phyloP scores from a whole-genome alignment of 2,888 invertebrate genomes.

The Nomada flava region DNA sequence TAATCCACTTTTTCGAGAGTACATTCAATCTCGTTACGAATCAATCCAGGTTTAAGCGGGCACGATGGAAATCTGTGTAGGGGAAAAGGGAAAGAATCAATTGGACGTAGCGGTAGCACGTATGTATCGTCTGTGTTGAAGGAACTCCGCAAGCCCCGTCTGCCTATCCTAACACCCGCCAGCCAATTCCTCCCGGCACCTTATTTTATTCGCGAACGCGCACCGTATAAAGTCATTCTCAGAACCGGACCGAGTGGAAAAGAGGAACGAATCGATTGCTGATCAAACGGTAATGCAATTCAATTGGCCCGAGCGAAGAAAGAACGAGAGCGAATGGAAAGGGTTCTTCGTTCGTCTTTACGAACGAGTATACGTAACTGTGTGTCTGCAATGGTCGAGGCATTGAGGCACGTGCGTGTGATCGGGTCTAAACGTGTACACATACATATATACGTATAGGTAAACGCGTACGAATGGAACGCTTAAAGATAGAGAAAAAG shows the following conservation, averaged over 20 bases:
- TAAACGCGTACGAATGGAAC: slow-evolving; percentile 39
- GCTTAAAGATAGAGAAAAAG: slow-evolving; percentile 41
- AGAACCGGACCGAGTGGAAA: slow-evolving; percentile 62
- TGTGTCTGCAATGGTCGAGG: slow-evolving; percentile 23
- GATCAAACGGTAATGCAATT: slow-evolving; percentile 77
- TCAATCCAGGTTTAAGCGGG: slow-evolving; percentile 19
- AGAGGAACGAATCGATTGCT: slow-evolving; percentile 69
- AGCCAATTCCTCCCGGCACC: slow-evolving; percentile 63
- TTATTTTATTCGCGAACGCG: slow-evolving; percentile 68
- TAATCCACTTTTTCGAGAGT: not conserved
- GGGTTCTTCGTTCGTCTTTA: slow-evolving; percentile 16
- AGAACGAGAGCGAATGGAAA: slow-evolving; percentile 43
- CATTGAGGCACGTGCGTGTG: slow-evolving; percentile 39
- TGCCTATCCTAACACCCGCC: slow-evolving; percentile 52
- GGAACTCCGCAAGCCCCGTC: slow-evolving; percentile 50
- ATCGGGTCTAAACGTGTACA: slow-evolving; percentile 28
- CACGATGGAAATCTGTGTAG: slow-evolving; percentile 20
- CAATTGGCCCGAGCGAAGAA: slow-evolving; percentile 67
- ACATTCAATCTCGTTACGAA: slow-evolving; percentile 15
- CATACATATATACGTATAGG: not conserved
- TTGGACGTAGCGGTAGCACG: slow-evolving; percentile 9
- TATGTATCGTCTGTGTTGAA: slow-evolving; percentile 42
- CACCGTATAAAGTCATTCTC: slow-evolving; percentile 70
- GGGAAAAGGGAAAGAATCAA: slow-evolving; percentile 23
- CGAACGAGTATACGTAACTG: not conserved